Percentiles rank a stretch among this genome's conserved stretches.
These are phyloP conservation scores for Rhorus exstirpatorius DNA, from an alignment of 2,888 invertebrate genomes.

Conservation along the genomic window DNA sequence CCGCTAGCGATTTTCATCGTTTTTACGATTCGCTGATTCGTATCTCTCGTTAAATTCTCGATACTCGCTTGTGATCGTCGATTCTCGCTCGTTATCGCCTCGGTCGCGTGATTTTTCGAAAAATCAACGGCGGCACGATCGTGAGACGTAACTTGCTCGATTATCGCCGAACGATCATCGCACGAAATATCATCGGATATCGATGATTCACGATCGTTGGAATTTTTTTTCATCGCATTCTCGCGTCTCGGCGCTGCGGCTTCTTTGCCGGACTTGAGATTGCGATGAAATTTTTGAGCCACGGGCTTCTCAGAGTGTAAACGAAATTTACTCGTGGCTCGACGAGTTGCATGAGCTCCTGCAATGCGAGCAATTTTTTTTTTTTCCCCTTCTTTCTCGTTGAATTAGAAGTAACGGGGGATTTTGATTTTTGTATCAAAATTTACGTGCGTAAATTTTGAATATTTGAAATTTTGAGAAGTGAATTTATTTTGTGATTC, in stretches of 20 bases:
- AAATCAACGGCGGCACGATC: neutral
- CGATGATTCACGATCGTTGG: neutral
- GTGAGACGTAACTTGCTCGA: neutral
- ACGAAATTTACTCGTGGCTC: too few species aligned
- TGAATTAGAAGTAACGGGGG: too few species aligned
- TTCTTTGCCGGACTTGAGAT: neutral
- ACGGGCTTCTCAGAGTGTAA: too few species aligned
- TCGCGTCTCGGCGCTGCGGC: neutral
- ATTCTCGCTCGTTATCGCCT: neutral
- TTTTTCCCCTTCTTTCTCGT: too few species aligned
- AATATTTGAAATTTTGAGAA: too few species aligned
- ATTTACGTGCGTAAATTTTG: too few species aligned
- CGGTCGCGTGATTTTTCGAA: too few species aligned
- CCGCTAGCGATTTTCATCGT: slow-evolving; percentile 34
- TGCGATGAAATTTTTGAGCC: too few species aligned
- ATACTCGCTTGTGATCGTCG: slow-evolving; percentile 66
- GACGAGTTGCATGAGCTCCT: too few species aligned
- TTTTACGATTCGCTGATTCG: slow-evolving; percentile 51
- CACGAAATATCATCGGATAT: slow-evolving; percentile 33
- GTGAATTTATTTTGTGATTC: too few species aligned
- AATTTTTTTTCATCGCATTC: neutral
- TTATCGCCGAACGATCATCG: neutral
- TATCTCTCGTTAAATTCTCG: slow-evolving; percentile 74
- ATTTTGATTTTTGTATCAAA: too few species aligned
- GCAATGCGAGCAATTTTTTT: too few species aligned